Evolutionary conservation across 1,140 invertebrate species (phyloP).

Genomic region (Phenacoccus solenopsis): DNA sequence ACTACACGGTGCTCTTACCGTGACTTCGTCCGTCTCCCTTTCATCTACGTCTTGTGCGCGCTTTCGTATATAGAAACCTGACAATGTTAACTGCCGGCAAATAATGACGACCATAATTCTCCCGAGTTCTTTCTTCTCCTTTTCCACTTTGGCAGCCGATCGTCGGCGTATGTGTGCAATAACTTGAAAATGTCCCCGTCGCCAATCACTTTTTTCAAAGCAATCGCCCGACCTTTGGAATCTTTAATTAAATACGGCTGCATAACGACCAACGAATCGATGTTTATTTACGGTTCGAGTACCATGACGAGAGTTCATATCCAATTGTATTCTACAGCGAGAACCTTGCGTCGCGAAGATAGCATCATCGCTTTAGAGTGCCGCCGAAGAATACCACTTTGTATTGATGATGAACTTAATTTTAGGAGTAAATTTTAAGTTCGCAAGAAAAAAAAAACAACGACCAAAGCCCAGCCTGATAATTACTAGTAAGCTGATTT

Average conservation of each 20-base stretch:
- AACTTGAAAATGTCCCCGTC: conserved; percentile 4
- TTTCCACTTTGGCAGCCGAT: background rate
- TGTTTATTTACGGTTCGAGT: conserved; percentile 7
- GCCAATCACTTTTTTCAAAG: conserved; percentile 1
- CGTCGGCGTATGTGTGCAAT: background rate
- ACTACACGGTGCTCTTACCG: background rate
- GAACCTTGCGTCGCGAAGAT: no score
- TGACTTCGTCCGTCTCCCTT: background rate
- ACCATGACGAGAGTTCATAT: background rate
- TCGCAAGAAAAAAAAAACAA: no score
- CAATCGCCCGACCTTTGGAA: background rate
- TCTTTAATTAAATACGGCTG: background rate
- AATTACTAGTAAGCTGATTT: no score
- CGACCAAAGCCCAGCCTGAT: no score
- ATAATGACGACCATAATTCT: conserved; percentile 17
- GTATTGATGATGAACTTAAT: no score
- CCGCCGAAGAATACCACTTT: no score
- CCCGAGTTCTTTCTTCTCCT: conserved; percentile 7
- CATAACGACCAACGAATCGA: conserved; percentile 9
- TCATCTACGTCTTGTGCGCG: background rate
- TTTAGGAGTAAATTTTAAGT: no score
- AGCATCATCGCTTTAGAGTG: no score
- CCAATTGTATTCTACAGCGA: background rate
- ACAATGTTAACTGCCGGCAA: conserved; percentile 15
- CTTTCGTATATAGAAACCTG: conserved; percentile 1